Evolutionary conservation across 2,113 vertebrate genomes (phyloP).

Genomic region (Anser brachyrhynchus): DNA sequence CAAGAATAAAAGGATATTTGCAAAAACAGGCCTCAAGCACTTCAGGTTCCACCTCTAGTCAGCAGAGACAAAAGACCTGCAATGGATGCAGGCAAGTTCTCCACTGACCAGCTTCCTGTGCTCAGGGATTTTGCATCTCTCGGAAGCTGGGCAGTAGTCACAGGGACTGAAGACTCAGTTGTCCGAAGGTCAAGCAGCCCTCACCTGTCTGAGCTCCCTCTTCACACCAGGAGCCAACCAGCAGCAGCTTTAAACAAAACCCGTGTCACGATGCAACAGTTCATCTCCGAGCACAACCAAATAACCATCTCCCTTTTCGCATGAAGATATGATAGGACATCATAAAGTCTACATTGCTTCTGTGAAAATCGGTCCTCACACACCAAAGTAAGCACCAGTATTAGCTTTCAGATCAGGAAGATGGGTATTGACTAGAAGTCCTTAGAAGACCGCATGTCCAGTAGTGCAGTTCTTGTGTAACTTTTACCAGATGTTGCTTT

Average conservation of each 20-base stretch:
- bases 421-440: neutral
- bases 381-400: neutral
- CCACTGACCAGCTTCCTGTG: rapidly evolving
- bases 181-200: neutral
- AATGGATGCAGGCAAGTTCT: neutral
- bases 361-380: neutral
- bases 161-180: neutral
- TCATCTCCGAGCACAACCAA: neutral
- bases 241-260: neutral
- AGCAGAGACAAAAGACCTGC: neutral
- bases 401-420: neutral
- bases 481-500: neutral
- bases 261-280: neutral
- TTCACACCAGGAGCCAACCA: neutral
- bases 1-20: neutral
- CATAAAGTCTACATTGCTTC: neutral
- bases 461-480: neutral
- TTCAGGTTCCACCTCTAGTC: neutral
- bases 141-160: neutral
- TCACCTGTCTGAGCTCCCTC: neutral
- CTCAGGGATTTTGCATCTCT: neutral
- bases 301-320: neutral
- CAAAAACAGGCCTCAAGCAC: neutral
- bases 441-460: neutral
- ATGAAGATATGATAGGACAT: neutral